Conservation (phyloP, 2,797 vertebrate genomes). For the Holocentrus rufus region DNA sequence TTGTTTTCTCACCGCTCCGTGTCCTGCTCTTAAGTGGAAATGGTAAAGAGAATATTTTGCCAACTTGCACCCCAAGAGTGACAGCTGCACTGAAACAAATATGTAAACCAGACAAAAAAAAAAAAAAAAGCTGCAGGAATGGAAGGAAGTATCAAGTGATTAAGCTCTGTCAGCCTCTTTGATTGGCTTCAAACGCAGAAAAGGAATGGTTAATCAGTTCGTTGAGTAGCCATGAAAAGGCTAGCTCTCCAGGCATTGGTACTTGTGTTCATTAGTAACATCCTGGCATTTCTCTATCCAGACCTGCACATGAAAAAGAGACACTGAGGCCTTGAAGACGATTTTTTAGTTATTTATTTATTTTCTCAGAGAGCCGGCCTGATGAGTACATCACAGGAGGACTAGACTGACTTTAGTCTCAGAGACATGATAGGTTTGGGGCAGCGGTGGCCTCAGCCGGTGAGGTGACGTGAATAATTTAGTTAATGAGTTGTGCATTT, state of each 20-base stretch:
- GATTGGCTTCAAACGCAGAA: conserved; percentile 67
- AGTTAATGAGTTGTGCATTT: neutral
- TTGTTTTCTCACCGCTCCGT: conserved; percentile 45
- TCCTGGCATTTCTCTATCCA: conserved; percentile 61
- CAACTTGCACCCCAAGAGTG: neutral
- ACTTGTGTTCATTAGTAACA: conserved; percentile 72
- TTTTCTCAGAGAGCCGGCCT: conserved; percentile 24
- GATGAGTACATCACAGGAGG: conserved; percentile 33
- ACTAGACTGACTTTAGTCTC: conserved; percentile 20
- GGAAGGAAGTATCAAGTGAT: conserved; percentile 46
- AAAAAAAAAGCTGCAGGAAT: conserved; percentile 26
- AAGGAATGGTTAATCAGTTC: conserved; percentile 73
- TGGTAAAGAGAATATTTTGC: conserved; percentile 6
- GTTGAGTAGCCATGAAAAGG: conserved; percentile 53
- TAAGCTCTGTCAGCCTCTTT: conserved; percentile 42
- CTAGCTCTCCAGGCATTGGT: conserved; percentile 55
- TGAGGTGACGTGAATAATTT: neutral
- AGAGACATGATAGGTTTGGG: conserved; percentile 14
- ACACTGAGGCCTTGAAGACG: conserved; percentile 56
- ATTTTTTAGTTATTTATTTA: conserved; percentile 26
- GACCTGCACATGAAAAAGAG: conserved; percentile 54
- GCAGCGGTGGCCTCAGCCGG: conserved; percentile 10
- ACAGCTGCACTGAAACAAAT: conserved; percentile 38
- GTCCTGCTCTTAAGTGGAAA: neutral
- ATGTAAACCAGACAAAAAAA: conserved; percentile 24